Base-by-base conservation (phyloP, 1,140 invertebrate genomes). In the Hydropsyche tenuis region DNA sequence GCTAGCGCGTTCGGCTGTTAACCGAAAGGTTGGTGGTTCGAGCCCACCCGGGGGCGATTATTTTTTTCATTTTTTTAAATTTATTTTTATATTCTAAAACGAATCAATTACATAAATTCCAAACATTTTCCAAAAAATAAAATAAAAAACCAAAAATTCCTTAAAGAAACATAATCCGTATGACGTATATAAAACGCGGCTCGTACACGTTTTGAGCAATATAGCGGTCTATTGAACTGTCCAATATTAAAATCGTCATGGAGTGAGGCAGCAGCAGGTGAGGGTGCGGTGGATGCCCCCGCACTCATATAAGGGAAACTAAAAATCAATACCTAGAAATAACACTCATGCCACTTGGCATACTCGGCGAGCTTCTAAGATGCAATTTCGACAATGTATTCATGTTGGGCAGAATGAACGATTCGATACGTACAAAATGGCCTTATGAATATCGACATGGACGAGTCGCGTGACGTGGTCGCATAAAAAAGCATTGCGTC, bases 1-100 rank as follows among this genome's bases (percentile, higher is more conserved):
- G 68, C 48, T 88, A 89, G 88, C 88, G 89, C 89, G 89, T 90
- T 90, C 89, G 89, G 89, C 89, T 91, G 89, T 91, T 90, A 90
- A 91, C 89, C 89, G 89, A 90, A 89, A 89, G 88, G 88, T 89
- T 89, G 88, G 88, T 89, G 88, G 88, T 90, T 90, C 88, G 86
- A 90, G 86, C 85, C 88, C 88, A 89, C 88, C 88, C 87, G 87
- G 87, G 87, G 87, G 87, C 88, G 88, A 25, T 75, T n/a, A n/a
- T 65, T 65, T 65, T 45, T 65, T 63, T 45, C 30, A 37, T 46
- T 45, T 45, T 66, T 45, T 66, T 45, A 65, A 48, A 22, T 53
- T 16, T 69, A 45, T 30, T 69, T 69, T 69, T 5, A n/a, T 37
- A 42, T 37, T 43, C n/a, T 37, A 27, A 62, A 27, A 12, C 20